These are phyloP conservation scores for Pteria penguin DNA, from an alignment of 2,888 invertebrate species.

Conservation along the genomic window DNA sequence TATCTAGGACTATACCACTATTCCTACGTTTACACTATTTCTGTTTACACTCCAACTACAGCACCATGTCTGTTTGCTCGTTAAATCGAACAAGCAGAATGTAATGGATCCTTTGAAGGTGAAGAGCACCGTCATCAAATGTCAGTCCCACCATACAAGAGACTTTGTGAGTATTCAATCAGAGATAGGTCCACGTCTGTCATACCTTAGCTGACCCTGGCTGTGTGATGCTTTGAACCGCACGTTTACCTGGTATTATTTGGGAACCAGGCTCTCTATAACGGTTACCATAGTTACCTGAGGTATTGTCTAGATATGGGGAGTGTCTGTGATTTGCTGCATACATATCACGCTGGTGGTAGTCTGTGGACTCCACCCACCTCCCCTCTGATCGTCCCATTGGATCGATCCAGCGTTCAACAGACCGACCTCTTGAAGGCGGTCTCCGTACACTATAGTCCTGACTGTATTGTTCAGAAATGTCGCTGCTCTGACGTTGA, in stretches of 20 bases:
- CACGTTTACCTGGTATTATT: slow-evolving; percentile 61
- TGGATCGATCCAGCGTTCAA: slow-evolving; percentile 32
- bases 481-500: slow-evolving; percentile 42
- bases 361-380: slow-evolving; percentile 18
- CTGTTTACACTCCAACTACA: too few species aligned
- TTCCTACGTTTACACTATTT: too few species aligned
- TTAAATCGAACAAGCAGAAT: too few species aligned
- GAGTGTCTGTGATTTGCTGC: slow-evolving; percentile 10
- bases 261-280: slow-evolving; percentile 64
- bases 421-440: slow-evolving; percentile 29
- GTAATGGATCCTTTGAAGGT: too few species aligned
- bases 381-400: slow-evolving; percentile 14
- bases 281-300: slow-evolving; percentile 53
- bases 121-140: too few species aligned
- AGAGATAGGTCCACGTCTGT: slow-evolving; percentile 24
- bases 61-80: too few species aligned
- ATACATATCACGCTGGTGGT: not conserved
- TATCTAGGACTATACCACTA: too few species aligned
- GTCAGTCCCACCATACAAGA: too few species aligned
- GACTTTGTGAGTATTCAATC: too few species aligned
- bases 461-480: slow-evolving; percentile 25
- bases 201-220: slow-evolving; percentile 73
- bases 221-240: slow-evolving; percentile 60
- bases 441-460: slow-evolving; percentile 14
- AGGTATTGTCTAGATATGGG: not conserved